Evolutionary conservation across 1,140 invertebrate species (phyloP).

Genomic region (Asbolus verrucosus): DNA sequence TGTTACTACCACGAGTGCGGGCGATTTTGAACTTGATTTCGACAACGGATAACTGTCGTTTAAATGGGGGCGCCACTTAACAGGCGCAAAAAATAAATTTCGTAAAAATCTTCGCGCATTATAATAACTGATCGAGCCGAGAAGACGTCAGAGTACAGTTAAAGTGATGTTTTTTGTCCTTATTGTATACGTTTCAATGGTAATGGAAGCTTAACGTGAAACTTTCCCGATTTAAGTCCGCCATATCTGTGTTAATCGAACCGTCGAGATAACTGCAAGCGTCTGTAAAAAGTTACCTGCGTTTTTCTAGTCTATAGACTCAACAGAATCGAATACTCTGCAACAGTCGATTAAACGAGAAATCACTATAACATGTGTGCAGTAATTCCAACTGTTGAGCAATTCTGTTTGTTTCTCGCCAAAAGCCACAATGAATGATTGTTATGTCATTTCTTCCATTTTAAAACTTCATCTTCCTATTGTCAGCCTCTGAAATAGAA

Average conservation of each 20-base stretch:
- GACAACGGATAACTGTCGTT: slow-evolving; percentile 11
- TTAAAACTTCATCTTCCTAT: slow-evolving; percentile 1
- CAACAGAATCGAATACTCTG: slow-evolving; percentile 1
- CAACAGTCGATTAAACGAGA: slow-evolving; percentile 5
- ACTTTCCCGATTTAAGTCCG: neutral
- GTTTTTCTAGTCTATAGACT: neutral
- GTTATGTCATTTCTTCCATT: slow-evolving; percentile 5
- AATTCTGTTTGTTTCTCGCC: slow-evolving; percentile 11
- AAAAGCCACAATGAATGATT: slow-evolving; percentile 1
- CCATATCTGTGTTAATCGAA: neutral
- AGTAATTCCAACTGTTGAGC: slow-evolving; percentile 20
- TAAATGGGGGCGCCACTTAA: too few species aligned
- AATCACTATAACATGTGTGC: slow-evolving; percentile 2
- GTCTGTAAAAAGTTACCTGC: slow-evolving; percentile 9
- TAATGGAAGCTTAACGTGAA: neutral
- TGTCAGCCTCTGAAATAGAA: slow-evolving; percentile 18
- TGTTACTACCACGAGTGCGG: too few species aligned
- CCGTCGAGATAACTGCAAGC: too few species aligned
- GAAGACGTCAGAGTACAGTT: slow-evolving; percentile 20
- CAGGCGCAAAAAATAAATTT: too few species aligned
- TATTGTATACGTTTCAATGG: neutral
- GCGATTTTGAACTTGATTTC: too few species aligned
- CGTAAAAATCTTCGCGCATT: too few species aligned
- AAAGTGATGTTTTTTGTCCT: neutral
- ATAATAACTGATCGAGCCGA: slow-evolving; percentile 5